Evolutionary conservation across 2,113 vertebrate species (phyloP), one percentile per base, ranked within the genome.

Genomic region (Oreochromis niloticus): DNA sequence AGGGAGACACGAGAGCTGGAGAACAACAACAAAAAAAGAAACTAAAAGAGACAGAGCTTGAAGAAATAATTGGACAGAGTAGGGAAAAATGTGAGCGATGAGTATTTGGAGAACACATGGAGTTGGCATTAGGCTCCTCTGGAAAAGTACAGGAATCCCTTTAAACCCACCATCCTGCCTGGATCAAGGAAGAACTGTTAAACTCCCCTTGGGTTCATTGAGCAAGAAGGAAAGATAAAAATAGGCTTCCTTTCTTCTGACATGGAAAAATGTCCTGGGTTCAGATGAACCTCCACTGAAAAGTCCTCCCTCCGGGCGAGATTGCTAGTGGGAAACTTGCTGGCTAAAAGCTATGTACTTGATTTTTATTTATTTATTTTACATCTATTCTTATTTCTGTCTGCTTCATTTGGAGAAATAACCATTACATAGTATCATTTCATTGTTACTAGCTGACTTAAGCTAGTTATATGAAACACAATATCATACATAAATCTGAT

Each of bases 261-360:
- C 91, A 93, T 86, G 84, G 79, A 92, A 91, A 88, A 91, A 90
- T 92, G 90, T 91, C 87, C 86, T 55, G 85, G 81, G 90, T 91
- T 91, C 89, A 88, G 87, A 92, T 91, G 90, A 95, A 93, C 75
- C 85, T 86, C 3, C 24, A 52, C 82, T 85, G 87, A 91, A 87
- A 90, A 87, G 80, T 52, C 57, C 85, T 85, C 83, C 71, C 85
- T 90, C 6, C 16, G 3, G 81, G 84, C 87, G 1, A 81, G 22
- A 80, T 32, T 82, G 57, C 81, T 84, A 48, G 61, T 84, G 32
- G 46, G 87, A 87, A 90, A 80, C 34, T 36, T 85, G 32, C 50
- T 82, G 80, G 68, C 10, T 57, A n/a, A 79, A 92, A 83, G 6
- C 50, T 2, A 3, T 54, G 84, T 63, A 80, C 84, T 85, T 87